Evolutionary conservation across 2,797 vertebrate species (phyloP).

Genomic region (Diplodus puntazzo): DNA sequence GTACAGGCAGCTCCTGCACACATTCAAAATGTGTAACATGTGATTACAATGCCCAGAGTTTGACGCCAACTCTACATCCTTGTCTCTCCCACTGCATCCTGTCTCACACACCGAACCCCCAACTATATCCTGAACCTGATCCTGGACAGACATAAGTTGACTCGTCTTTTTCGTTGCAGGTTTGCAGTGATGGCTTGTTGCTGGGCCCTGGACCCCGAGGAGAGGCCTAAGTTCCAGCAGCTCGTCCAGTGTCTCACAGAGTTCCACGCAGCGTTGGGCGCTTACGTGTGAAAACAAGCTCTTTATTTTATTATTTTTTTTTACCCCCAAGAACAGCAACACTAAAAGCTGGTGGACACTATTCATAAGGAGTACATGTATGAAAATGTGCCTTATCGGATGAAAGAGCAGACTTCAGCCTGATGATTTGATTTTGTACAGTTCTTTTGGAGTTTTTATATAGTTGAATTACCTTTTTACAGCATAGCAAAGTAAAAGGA

Average conservation of each 20-base stretch:
- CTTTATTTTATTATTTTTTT: not conserved
- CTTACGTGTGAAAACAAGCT: conserved; percentile 91
- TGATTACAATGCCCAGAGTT: not conserved
- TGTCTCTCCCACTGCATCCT: not conserved
- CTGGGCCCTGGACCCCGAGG: conserved; percentile 98
- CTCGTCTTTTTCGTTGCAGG: conserved; percentile 71
- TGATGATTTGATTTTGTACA: conserved; percentile 81
- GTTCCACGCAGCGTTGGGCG: conserved; percentile 96
- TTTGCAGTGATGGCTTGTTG: conserved; percentile 99
- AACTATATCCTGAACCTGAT: not conserved
- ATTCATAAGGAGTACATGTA: conserved; percentile 77
- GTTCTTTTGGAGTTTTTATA: conserved; percentile 66
- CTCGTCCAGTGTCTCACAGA: conserved; percentile 99
- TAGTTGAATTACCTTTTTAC: conserved; percentile 73
- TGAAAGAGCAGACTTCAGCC: conserved; percentile 74
- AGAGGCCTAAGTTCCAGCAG: conserved; percentile 99
- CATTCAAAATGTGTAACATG: not conserved
- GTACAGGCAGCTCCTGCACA: conserved; percentile 54
- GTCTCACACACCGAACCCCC: not conserved
- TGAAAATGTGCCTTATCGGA: conserved; percentile 89
- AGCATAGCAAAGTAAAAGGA: conserved; percentile 66
- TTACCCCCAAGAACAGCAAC: conserved; percentile 10
- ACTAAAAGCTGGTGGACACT: conserved; percentile 58
- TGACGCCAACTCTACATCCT: conserved; percentile 2
- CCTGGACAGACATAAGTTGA: not conserved